Percentiles rank a stretch among this genome's conserved stretches.
phyloP scores from a whole-genome alignment of 2,113 vertebrate genomes.

The Phrynosoma blainvillii region DNA sequence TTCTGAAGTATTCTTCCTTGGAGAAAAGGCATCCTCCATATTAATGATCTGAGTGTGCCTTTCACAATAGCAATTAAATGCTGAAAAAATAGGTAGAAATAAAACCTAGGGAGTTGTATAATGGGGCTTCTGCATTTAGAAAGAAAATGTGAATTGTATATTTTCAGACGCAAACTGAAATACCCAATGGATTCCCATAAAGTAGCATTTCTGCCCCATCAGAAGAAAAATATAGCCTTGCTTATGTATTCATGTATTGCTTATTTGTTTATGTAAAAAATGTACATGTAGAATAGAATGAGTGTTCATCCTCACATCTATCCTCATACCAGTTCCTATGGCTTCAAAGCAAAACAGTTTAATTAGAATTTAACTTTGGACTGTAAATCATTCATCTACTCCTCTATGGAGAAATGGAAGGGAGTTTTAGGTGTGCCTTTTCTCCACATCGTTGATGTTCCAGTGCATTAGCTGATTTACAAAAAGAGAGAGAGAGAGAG shows the following conservation, averaged over 20 bases:
- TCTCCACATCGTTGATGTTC: too few species aligned
- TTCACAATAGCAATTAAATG: slow-evolving; percentile 32
- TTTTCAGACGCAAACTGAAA: not conserved
- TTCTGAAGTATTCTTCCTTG: slow-evolving; percentile 36
- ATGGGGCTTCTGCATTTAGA: not conserved
- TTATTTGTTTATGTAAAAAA: not conserved
- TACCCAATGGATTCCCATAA: not conserved
- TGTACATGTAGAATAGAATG: not conserved
- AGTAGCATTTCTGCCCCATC: not conserved
- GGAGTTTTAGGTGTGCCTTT: too few species aligned
- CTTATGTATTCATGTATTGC: not conserved
- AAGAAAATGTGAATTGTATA: not conserved
- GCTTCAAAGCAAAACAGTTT: too few species aligned
- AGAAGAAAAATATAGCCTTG: not conserved
- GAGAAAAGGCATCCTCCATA: slow-evolving; percentile 30
- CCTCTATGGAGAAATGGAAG: too few species aligned
- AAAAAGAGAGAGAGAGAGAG: too few species aligned
- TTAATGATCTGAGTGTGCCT: slow-evolving; percentile 14
- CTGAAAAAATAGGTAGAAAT: slow-evolving; percentile 9
- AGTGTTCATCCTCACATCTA: too few species aligned
- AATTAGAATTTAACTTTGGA: too few species aligned
- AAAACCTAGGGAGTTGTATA: not conserved
- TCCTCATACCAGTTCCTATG: too few species aligned
- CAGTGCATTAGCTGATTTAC: too few species aligned
- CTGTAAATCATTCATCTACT: too few species aligned